Base-by-base conservation (phyloP, 2,888 invertebrate genomes). In the Ditula angustiorana region DNA sequence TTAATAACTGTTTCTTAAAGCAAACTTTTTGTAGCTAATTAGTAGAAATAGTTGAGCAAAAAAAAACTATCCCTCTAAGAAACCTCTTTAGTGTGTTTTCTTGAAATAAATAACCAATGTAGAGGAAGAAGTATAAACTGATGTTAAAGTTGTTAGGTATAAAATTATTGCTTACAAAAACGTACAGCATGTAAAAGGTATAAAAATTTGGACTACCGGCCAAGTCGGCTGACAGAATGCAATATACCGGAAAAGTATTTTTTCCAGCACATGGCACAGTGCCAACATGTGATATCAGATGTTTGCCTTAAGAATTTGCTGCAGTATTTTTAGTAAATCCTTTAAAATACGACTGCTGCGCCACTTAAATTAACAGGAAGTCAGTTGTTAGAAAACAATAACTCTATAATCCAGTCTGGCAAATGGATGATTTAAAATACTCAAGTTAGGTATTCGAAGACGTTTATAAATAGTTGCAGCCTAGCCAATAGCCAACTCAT, bases 241-340 rank as follows among this genome's bases (percentile, higher is more conserved):
- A 63, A 59, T 58, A 63, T 64, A 35, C 59, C 64, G 59, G 64
- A 64, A 64, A 62, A 50, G 59, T 53, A 28, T 59, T 64, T 52
- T 55, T 59, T 64, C 64, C 64, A 53, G 64, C 46, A 41, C 62
- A 24, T 64, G 64, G 64, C 64, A 13, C 1, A 11, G 26, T 37
- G 64, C 64, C 64, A 64, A 35, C 53, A 13, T n/a, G 28, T 30
- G 33, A 35, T 35, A 59, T 64, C 64, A 64, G 58, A 64, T 47
- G 64, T 53, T 64, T 64, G 33, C 53, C 59, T 59, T 64, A 52
- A 52, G 35, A 59, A 64, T 59, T 35, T 58, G 46, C 16, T 13
- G 16, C 13, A 13, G 35, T 64, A 64, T 64, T 64, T 64, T 64
- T 64, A 64, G 64, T 21, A 47, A 64, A 64, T 64, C 35, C 35